Evolutionary conservation across 2,797 vertebrate species (phyloP).

Genomic region (Artibeus lituratus): DNA sequence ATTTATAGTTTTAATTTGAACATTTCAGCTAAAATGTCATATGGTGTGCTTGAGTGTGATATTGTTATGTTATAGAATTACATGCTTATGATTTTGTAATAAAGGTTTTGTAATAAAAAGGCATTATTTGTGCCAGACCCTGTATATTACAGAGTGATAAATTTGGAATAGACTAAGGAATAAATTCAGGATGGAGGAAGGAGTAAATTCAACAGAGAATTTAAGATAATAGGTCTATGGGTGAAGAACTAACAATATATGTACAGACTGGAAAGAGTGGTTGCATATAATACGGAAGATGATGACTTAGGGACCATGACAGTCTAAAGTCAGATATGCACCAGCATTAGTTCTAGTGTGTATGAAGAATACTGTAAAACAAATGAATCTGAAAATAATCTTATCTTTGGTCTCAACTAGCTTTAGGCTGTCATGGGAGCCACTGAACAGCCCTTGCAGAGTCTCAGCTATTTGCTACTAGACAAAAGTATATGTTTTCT

Average conservation of each 20-base stretch:
- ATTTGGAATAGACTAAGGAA: neutral
- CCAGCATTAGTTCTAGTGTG: neutral
- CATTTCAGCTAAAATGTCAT: no score
- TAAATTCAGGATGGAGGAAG: slow-evolving; percentile 9
- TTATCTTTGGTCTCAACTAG: neutral
- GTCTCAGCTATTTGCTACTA: neutral
- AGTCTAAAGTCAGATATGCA: neutral
- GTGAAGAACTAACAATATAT: neutral
- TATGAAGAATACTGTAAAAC: slow-evolving; percentile 6
- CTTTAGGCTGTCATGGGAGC: neutral
- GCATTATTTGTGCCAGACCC: no score
- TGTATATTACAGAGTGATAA: neutral
- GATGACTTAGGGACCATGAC: neutral
- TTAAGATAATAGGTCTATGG: neutral
- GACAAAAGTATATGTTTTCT: neutral
- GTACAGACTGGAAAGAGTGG: neutral
- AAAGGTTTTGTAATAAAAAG: no score
- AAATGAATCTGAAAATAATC: neutral
- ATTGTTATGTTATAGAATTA: no score
- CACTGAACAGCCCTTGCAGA: neutral
- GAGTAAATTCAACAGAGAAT: neutral
- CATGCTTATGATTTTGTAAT: no score
- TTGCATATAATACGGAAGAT: neutral
- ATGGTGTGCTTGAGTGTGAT: no score
- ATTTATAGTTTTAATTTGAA: no score